Evolutionary conservation across 2,888 invertebrate species (phyloP).

Genomic region (Chymomyza caudatula): DNA sequence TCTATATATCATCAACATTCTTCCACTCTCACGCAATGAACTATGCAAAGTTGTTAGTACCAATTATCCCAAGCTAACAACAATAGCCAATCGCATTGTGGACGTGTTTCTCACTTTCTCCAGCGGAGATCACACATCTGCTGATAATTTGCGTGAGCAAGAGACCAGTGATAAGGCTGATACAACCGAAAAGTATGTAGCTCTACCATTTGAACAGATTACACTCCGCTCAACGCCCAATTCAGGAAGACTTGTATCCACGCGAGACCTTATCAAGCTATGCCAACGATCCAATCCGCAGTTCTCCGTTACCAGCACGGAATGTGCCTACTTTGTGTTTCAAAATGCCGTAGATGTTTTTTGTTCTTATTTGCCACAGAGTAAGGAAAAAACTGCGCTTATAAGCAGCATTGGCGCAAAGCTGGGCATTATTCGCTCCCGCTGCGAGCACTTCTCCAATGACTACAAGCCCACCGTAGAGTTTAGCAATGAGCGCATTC

Average conservation of each 20-base stretch:
- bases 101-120: constrained; percentile 91
- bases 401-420: constrained; percentile 87
- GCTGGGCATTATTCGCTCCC: constrained; percentile 88
- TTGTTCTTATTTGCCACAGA: constrained; percentile 86
- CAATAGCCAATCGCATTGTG: constrained; percentile 87
- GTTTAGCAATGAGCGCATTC: constrained; percentile 80
- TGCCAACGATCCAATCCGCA: constrained; percentile 87
- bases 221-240: constrained; percentile 56
- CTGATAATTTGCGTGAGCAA: constrained; percentile 73
- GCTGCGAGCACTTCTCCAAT: constrained; percentile 88
- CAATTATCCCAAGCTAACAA: constrained; percentile 84
- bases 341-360: constrained; percentile 96
- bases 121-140: constrained; percentile 82
- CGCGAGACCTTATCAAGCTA: constrained; percentile 95
- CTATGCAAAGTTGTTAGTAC: constrained; percentile 85
- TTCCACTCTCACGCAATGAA: constrained; percentile 87
- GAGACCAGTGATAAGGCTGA: constrained; percentile 76
- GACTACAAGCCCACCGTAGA: constrained; percentile 88
- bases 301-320: constrained; percentile 84
- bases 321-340: constrained; percentile 80
- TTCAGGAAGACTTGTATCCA: constrained; percentile 84
- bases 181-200: constrained; percentile 63
- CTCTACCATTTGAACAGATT: constrained; percentile 72
- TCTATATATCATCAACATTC: constrained; percentile 88
- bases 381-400: constrained; percentile 82